These are phyloP conservation scores for Ploceus nigricollis DNA, from an alignment of 2,113 vertebrate species.

Conservation along the genomic window DNA sequence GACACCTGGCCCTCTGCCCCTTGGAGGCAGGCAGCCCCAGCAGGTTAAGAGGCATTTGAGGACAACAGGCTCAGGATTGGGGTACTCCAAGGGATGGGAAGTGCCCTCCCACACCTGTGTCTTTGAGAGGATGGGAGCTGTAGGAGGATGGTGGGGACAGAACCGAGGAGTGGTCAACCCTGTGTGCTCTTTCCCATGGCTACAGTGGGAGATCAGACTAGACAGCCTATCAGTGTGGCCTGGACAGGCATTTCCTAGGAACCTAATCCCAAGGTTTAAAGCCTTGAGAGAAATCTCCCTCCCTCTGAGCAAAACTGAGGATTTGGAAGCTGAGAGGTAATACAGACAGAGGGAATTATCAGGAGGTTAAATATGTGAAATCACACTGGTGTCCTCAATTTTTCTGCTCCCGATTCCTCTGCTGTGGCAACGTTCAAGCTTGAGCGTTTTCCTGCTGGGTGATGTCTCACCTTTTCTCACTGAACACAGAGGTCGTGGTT, in stretches of 20 bases:
- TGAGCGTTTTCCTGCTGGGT: neutral
- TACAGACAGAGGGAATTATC: neutral
- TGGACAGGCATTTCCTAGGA: neutral
- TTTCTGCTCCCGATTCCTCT: neutral
- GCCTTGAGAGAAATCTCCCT: neutral
- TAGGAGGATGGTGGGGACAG: neutral
- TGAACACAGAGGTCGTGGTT: accelerated
- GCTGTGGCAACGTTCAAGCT: neutral
- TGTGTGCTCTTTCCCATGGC: neutral
- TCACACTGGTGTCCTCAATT: neutral
- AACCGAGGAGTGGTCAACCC: accelerated
- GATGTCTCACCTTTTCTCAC: neutral
- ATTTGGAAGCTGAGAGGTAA: constrained; percentile 3
- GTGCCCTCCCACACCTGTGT: neutral
- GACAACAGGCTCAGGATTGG: neutral
- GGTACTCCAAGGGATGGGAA: neutral
- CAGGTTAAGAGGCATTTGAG: neutral
- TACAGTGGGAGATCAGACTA: neutral
- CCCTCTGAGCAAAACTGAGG: neutral
- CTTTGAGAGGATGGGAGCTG: neutral
- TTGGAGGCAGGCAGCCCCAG: neutral
- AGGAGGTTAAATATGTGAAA: neutral
- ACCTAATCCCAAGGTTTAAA: neutral
- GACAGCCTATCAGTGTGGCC: neutral
- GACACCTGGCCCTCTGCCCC: neutral